Percentiles rank a stretch among this genome's conserved stretches.
Evolutionary conservation across 2,888 invertebrate genomes (phyloP).

Genomic region (Craniophora ligustri): DNA sequence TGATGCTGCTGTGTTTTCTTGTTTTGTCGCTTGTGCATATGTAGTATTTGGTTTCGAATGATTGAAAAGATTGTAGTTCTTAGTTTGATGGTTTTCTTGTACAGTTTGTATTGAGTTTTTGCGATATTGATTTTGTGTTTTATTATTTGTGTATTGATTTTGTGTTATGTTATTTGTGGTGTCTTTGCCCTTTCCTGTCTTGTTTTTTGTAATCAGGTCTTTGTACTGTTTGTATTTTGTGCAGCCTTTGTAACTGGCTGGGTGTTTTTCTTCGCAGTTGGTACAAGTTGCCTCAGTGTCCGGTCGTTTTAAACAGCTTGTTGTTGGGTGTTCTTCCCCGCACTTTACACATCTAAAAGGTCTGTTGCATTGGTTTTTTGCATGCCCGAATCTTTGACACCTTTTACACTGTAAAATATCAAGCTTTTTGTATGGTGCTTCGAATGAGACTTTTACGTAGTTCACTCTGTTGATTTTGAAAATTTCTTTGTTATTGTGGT

Average conservation of each 20-base stretch:
- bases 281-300: slow-evolving; percentile 13
- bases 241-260: slow-evolving; percentile 10
- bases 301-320: slow-evolving; percentile 1
- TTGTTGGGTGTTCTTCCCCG: slow-evolving; percentile 5
- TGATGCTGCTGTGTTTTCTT: not conserved
- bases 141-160: not conserved
- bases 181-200: not conserved
- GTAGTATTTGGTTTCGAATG: not conserved
- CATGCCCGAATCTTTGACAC: slow-evolving; percentile 13
- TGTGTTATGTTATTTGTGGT: too few species aligned
- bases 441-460: slow-evolving; percentile 7
- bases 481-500: slow-evolving; percentile 11
- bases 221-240: too few species aligned
- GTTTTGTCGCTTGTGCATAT: too few species aligned
- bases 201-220: not conserved
- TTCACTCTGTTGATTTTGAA: slow-evolving; percentile 2
- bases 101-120: not conserved
- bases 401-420: slow-evolving; percentile 6
- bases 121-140: too few species aligned
- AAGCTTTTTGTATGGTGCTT: slow-evolving; percentile 17
- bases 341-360: slow-evolving; percentile 12
- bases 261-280: slow-evolving; percentile 10
- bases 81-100: not conserved
- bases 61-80: not conserved
- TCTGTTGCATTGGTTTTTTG: slow-evolving; percentile 4